Base-by-base conservation (phyloP, 2,888 invertebrate genomes). In the Toxonevra muliebris region DNA sequence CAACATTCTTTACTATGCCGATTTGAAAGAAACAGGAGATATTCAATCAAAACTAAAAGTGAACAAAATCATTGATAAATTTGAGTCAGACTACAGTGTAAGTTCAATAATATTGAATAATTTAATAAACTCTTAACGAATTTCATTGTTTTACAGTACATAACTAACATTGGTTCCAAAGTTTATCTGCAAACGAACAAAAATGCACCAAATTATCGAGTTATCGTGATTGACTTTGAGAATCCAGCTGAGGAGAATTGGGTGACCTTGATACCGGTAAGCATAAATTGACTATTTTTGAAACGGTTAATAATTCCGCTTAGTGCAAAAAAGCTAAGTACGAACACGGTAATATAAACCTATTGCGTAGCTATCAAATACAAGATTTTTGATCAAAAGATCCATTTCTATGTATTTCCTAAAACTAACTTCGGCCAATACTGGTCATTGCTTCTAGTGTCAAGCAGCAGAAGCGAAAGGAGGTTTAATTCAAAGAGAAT, bases 31-130 rank as follows among this genome's bases (percentile, higher is more conserved):
- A 68, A 88, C 87, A 19, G 87, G 89, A 13, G 87, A 90, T 66
- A 89, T 97, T 70, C 83, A 80, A 52, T 90, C 88, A 42, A 89
- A 88, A 78, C 85, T 94, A 64, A 86, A 89, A 10, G 88, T 96
- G 65, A 92, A 90, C 62, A 92, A 93, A 83, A 89, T 98, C 73
- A 92, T 98, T 64, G 91, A 91, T 79, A 92, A 93, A 83, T 93
- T 97, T 83, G 96, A 97, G 85, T 94, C 96, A 0, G 97, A 97
- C 85, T 98, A 95, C 85, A 93, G 96, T 87, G 96, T 95, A 80
- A 81, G 84, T 80, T 19, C 40, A 3, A 60, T 19, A 42, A 42
- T 41, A 53, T 10, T 53, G 20, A 64, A 52, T 5, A 62, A 55
- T 9, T 12, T 4, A 53, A 17, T 40, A 19, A 52, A 20, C 42